Percentiles rank a stretch among this genome's conserved stretches.
Evolutionary conservation across 1,140 invertebrate genomes (phyloP).

Genomic region (Anastatus disparis): DNA sequence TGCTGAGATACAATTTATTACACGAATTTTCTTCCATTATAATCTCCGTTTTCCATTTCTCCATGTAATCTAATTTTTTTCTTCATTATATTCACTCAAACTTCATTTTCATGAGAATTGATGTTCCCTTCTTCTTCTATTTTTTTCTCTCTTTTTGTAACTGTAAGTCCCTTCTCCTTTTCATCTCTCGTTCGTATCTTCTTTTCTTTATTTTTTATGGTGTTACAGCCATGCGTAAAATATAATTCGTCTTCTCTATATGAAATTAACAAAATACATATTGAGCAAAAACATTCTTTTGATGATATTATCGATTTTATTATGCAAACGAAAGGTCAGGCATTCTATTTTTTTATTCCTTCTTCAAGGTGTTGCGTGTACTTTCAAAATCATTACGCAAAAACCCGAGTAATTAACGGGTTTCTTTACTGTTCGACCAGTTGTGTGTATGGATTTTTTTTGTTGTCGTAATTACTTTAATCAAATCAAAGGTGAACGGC

Average conservation of each 20-base stretch:
- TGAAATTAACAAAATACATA: too few relatives aligned
- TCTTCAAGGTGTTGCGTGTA: neutral
- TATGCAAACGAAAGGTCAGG: neutral
- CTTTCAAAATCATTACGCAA: conserved; percentile 8
- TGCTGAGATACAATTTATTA: too few relatives aligned
- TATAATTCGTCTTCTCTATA: too few relatives aligned
- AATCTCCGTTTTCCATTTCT: neutral
- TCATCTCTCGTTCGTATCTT: too few relatives aligned
- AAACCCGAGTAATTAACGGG: neutral
- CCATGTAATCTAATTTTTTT: conserved; percentile 5
- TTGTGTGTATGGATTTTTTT: too few relatives aligned
- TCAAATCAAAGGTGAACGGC: too few relatives aligned
- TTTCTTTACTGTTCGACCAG: too few relatives aligned
- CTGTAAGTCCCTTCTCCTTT: too few relatives aligned
- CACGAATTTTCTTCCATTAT: neutral
- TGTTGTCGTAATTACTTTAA: too few relatives aligned
- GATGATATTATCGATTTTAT: neutral
- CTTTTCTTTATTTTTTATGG: neutral
- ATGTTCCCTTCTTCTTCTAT: neutral
- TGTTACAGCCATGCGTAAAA: too few relatives aligned
- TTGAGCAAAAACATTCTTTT: neutral
- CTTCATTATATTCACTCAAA: neutral
- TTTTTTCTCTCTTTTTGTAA: neutral
- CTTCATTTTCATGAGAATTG: neutral
- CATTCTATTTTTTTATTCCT: too few relatives aligned